Base-by-base conservation (phyloP, 2,113 vertebrate genomes). In the Neolamprologus brichardi region DNA sequence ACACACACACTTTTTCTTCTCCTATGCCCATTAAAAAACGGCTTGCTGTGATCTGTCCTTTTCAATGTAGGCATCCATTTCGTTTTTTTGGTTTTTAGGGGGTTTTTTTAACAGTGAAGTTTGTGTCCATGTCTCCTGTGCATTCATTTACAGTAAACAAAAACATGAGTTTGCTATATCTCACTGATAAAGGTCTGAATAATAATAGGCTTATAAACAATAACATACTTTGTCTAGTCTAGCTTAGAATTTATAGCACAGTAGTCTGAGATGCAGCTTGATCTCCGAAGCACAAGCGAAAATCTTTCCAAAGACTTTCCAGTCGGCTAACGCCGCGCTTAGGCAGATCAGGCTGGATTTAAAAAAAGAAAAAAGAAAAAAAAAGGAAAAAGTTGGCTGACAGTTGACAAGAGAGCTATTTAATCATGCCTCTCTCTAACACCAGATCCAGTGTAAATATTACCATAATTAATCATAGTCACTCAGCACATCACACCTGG, bases 401-500 rank as follows among this genome's bases (percentile, higher is more conserved):
- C 91, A 85, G 94, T 96, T 96, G 88, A 90, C 91, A 89, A 87
- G 89, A 87, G 53, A 90, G 87, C 90, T 88, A 79, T 92, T 95
- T 95, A 97, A 96, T 96, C 88, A 44, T 82, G 86, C 80, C 70
- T 5, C 39, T 44, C 67, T 25, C 62, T 81, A 82, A 89, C 86
- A 92, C 81, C 92, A 89, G 95, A 89, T 89, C 85, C 80, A 70
- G 84, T 95, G 92, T 92, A 97, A 97, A 97, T 92, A 96, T 95
- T 95, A 95, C 94, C 87, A 93, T 94, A 95, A 97, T 96, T 95
- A 96, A 96, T 96, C 44, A 81, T 79, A 91, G 93, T 94, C 95
- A 72, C 67, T 72, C 39, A 92, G 92, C 70, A 75, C 89, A 86
- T 95, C 95, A 94, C 52, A 93, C 84, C 88, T 70, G 92, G 92